Evolutionary conservation across 2,113 vertebrate genomes (phyloP).

Genomic region (Dendropsophus ebraccatus): DNA sequence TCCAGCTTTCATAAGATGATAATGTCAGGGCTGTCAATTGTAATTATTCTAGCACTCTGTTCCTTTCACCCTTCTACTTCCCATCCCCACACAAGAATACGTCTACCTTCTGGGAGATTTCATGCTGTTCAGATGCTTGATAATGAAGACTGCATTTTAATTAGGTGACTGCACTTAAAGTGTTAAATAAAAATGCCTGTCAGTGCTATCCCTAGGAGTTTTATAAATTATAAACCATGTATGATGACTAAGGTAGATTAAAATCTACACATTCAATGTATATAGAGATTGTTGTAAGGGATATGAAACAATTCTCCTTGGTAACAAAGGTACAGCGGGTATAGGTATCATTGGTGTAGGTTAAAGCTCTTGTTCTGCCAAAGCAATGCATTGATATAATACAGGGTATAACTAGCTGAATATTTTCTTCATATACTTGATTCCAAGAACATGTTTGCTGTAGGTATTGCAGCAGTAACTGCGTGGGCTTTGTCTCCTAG

Average conservation of each 20-base stretch:
- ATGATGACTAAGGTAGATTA: not conserved
- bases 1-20: slow-evolving; percentile 73
- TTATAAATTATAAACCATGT: not conserved
- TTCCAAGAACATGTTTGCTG: not conserved
- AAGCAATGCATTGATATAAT: not conserved
- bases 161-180: slow-evolving; percentile 12
- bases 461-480: too few relatives aligned
- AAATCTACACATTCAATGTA: not conserved
- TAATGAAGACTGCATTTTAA: slow-evolving; percentile 36
- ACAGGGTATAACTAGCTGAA: not conserved
- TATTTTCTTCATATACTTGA: not conserved
- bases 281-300: not conserved
- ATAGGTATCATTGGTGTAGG: not conserved
- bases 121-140: slow-evolving; percentile 20
- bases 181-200: slow-evolving; percentile 23
- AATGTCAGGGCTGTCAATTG: slow-evolving; percentile 75
- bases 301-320: not conserved
- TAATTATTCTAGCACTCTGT: slow-evolving; percentile 73
- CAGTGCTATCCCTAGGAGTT: not conserved
- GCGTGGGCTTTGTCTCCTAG: not conserved
- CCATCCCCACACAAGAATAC: slow-evolving; percentile 33
- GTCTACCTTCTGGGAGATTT: slow-evolving; percentile 47
- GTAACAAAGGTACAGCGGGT: not conserved
- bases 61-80: slow-evolving; percentile 63
- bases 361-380: too few relatives aligned